Percentiles rank a stretch among this genome's conserved stretches.
Evolutionary conservation across 2,888 invertebrate species (phyloP).

Genomic region (Melanophora roralis): DNA sequence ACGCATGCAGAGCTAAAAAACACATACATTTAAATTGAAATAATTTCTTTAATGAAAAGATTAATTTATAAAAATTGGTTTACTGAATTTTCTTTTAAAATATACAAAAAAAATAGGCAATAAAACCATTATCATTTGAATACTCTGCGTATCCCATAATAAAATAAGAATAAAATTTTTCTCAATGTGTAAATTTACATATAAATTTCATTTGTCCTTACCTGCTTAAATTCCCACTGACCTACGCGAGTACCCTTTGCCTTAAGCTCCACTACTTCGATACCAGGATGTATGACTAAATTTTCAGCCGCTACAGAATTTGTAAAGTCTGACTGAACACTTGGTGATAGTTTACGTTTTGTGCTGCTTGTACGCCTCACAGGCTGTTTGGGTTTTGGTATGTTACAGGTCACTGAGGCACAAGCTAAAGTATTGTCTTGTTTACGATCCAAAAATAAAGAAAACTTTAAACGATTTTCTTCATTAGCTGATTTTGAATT

Average conservation of each 20-base stretch:
- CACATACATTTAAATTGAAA: too few species aligned
- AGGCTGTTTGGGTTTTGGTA: conserved; percentile 79
- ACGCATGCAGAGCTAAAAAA: conserved; percentile 69
- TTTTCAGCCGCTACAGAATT: conserved; percentile 79
- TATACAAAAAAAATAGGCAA: too few species aligned
- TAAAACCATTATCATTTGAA: too few species aligned
- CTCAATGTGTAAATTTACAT: too few species aligned
- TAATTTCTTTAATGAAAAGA: too few species aligned
- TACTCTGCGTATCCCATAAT: too few species aligned
- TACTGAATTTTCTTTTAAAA: too few species aligned
- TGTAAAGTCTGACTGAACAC: conserved; percentile 82
- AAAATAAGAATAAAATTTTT: too few species aligned
- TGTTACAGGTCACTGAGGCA: conserved; percentile 85
- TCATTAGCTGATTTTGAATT: conserved; percentile 66
- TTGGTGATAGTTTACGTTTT: conserved; percentile 83
- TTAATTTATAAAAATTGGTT: too few species aligned
- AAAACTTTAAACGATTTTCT: conserved; percentile 78
- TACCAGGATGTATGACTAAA: conserved; percentile 81
- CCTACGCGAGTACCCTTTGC: conserved; percentile 83
- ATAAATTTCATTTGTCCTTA: conserved; percentile 69
- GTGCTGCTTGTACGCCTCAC: conserved; percentile 85
- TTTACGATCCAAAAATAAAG: conserved; percentile 86
- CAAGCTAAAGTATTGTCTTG: conserved; percentile 88
- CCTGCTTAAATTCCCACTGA: conserved; percentile 84
- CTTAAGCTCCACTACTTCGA: conserved; percentile 81